phyloP scores from a whole-genome alignment of 2,797 vertebrate genomes.

The Crocidura indochinensis region DNA sequence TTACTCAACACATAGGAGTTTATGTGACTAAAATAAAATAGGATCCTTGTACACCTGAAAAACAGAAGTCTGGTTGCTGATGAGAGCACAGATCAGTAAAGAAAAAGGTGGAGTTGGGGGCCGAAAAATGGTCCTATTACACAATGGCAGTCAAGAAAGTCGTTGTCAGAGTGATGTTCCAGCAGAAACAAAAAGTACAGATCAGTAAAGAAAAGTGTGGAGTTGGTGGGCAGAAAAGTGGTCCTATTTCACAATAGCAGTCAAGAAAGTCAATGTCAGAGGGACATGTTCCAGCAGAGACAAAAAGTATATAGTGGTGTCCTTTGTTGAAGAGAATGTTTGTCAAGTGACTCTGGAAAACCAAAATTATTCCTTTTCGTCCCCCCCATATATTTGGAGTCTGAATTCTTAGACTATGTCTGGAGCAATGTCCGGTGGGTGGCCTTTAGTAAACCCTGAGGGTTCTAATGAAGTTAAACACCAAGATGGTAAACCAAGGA shows the following conservation, averaged over 20 bases:
- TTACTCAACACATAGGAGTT: background rate
- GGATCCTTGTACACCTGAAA: background rate
- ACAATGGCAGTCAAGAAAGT: background rate
- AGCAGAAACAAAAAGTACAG: background rate
- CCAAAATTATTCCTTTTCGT: background rate
- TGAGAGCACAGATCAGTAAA: background rate
- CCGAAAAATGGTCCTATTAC: background rate
- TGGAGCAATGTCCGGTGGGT: background rate
- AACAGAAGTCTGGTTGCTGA: background rate
- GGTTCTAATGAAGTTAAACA: too few relatives aligned
- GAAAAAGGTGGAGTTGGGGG: too few relatives aligned
- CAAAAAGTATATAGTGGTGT: background rate
- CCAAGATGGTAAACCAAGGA: background rate
- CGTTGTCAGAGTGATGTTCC: background rate
- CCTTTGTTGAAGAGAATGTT: background rate
- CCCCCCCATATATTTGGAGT: background rate
- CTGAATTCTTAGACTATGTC: background rate
- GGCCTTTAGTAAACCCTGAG: background rate
- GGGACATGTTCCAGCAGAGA: background rate
- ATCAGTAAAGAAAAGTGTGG: background rate
- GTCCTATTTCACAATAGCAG: background rate
- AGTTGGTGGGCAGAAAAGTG: background rate
- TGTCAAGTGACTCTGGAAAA: background rate
- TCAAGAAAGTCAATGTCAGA: background rate
- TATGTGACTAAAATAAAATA: constrained; percentile 14